Conservation (phyloP, 1,140 invertebrate genomes). For the Heliconius eleuchia region DNA sequence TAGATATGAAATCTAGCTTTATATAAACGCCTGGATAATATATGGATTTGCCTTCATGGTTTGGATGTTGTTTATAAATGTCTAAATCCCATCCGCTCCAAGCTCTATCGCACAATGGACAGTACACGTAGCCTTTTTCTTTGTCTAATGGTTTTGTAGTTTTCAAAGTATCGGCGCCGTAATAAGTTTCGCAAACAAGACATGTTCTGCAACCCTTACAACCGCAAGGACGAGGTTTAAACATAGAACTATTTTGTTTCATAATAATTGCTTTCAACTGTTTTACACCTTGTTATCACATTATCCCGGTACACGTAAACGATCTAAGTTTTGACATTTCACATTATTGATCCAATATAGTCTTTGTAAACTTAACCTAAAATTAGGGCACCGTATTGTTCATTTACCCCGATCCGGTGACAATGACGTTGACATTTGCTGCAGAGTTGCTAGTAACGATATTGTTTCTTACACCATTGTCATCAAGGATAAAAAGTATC, state of each 20-base stretch:
- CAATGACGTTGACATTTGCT: background rate
- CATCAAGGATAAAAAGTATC: background rate
- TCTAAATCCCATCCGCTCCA: conserved; percentile 87
- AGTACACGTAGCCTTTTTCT: conserved; percentile 87
- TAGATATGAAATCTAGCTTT: conserved; percentile 88
- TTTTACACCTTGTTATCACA: background rate
- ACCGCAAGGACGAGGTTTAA: conserved; percentile 88
- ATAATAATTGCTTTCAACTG: conserved; percentile 19
- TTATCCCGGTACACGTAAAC: background rate
- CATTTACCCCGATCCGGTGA: no score
- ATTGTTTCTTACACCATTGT: background rate
- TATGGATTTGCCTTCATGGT: conserved; percentile 84
- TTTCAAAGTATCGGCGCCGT: conserved; percentile 81
- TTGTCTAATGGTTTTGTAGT: conserved; percentile 68
- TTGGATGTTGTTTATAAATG: conserved; percentile 84
- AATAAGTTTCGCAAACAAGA: conserved; percentile 90
- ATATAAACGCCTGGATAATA: conserved; percentile 88
- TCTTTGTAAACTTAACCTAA: conserved; percentile 12
- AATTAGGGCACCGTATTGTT: background rate
- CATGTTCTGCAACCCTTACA: conserved; percentile 96
- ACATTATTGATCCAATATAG: conserved; percentile 3
- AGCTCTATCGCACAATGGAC: conserved; percentile 87
- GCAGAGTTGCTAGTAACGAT: background rate
- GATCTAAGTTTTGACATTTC: background rate
- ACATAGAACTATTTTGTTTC: conserved; percentile 34